A percentile compares a stretch with the other conserved stretches of the same genome.
Evolutionary conservation across 2,888 invertebrate genomes (phyloP).

Genomic region (Polymixis lichenea): DNA sequence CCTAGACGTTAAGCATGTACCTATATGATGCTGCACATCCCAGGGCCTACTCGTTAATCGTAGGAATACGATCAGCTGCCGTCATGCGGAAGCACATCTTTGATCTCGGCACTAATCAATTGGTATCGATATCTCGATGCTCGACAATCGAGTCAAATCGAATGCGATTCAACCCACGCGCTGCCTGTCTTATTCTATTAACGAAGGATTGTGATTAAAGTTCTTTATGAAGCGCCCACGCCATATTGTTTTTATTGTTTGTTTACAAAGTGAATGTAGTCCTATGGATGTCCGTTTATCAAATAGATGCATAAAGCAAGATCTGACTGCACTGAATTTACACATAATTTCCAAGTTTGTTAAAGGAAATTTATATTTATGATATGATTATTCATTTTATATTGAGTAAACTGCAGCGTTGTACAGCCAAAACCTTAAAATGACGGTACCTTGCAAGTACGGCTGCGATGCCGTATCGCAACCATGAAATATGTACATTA

Average conservation of each 20-base stretch:
- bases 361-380: neutral
- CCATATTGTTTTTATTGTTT: slow-evolving; percentile 67
- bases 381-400: neutral
- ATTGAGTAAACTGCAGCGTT: neutral
- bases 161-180: slow-evolving; percentile 82
- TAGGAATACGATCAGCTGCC: slow-evolving; percentile 74
- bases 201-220: slow-evolving; percentile 74
- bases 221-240: slow-evolving; percentile 74
- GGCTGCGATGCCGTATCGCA: slow-evolving; percentile 15
- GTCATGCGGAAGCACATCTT: slow-evolving; percentile 86
- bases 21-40: slow-evolving; percentile 66
- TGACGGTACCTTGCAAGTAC: neutral
- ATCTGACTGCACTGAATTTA: slow-evolving; percentile 23
- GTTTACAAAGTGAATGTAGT: slow-evolving; percentile 48
- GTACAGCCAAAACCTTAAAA: neutral
- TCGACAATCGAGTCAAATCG: slow-evolving; percentile 78
- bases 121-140: slow-evolving; percentile 81
- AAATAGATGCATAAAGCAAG: slow-evolving; percentile 40
- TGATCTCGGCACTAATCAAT: slow-evolving; percentile 85
- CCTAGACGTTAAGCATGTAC: neutral
- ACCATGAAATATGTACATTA: slow-evolving; percentile 21
- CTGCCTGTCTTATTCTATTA: slow-evolving; percentile 76
- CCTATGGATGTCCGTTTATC: slow-evolving; percentile 43
- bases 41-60: slow-evolving; percentile 74
- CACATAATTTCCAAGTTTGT: slow-evolving; percentile 33